Percentiles rank a stretch among this genome's conserved stretches.
Conservation (phyloP, 2,113 vertebrate genomes). For the Colaptes auratus region DNA sequence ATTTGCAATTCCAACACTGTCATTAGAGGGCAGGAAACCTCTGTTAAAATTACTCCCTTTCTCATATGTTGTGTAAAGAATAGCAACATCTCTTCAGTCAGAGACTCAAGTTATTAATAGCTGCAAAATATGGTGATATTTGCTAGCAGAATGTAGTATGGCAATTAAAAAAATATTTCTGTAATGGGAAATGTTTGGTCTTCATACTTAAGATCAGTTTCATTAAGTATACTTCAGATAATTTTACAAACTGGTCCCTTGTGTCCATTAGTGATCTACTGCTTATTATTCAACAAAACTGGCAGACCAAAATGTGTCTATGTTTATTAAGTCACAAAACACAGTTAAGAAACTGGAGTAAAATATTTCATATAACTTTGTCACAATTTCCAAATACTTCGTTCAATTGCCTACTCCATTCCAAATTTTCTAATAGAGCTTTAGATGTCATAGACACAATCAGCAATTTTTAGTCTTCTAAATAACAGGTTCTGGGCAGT, state of each 20-base stretch:
- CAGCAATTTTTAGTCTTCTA: neutral
- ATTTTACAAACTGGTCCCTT: conserved; percentile 19
- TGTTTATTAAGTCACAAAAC: conserved; percentile 36
- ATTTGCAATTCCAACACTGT: neutral
- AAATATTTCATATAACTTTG: neutral
- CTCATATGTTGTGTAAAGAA: neutral
- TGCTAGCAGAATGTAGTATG: neutral
- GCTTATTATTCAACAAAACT: conserved; percentile 27
- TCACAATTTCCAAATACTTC: neutral
- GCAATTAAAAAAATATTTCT: neutral
- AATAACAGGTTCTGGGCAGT: neutral
- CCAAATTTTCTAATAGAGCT: neutral
- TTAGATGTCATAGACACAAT: neutral
- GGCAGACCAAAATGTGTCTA: neutral
- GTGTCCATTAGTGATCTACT: neutral
- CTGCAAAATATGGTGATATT: neutral
- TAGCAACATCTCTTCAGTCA: neutral
- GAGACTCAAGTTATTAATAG: neutral
- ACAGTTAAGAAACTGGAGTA: neutral
- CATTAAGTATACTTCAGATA: neutral
- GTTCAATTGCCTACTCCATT: neutral
- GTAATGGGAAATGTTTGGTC: neutral
- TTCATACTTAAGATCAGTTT: neutral
- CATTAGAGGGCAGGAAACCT: neutral
- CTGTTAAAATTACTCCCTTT: neutral